Evolutionary conservation across 2,888 invertebrate genomes (phyloP).

Genomic region (Crocallis elinguaria): DNA sequence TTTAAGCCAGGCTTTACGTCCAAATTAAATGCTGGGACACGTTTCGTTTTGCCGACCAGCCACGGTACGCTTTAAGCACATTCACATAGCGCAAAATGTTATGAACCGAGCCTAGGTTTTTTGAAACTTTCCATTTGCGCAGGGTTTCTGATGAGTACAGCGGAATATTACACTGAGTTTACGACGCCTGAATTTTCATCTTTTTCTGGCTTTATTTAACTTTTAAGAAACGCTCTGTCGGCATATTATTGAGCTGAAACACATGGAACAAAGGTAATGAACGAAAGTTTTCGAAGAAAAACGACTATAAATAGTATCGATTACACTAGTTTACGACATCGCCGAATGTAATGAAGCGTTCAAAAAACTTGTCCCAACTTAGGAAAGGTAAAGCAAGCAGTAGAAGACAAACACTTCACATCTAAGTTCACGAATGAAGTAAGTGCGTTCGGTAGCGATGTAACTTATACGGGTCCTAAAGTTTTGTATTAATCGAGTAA

Average conservation of each 20-base stretch:
- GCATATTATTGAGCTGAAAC: background rate
- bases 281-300: background rate
- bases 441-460: constrained; percentile 46
- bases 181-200: background rate
- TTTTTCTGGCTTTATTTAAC: background rate
- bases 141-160: background rate
- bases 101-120: constrained; percentile 36
- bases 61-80: constrained; percentile 38
- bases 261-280: background rate
- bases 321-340: background rate
- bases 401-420: constrained; percentile 36
- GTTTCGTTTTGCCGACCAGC: constrained; percentile 44
- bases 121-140: constrained; percentile 40
- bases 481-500: constrained; percentile 56
- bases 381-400: constrained; percentile 26
- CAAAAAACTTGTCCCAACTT: constrained; percentile 14
- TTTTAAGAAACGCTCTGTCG: background rate
- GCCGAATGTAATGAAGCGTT: constrained; percentile 6
- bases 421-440: constrained; percentile 45
- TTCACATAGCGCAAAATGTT: constrained; percentile 41
- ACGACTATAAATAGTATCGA: background rate
- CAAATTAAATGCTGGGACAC: constrained; percentile 70
- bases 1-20: constrained; percentile 59
- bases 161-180: background rate
- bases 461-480: constrained; percentile 50